phyloP scores from a whole-genome alignment of 2,113 vertebrate genomes.

The Amazona guildingii region DNA sequence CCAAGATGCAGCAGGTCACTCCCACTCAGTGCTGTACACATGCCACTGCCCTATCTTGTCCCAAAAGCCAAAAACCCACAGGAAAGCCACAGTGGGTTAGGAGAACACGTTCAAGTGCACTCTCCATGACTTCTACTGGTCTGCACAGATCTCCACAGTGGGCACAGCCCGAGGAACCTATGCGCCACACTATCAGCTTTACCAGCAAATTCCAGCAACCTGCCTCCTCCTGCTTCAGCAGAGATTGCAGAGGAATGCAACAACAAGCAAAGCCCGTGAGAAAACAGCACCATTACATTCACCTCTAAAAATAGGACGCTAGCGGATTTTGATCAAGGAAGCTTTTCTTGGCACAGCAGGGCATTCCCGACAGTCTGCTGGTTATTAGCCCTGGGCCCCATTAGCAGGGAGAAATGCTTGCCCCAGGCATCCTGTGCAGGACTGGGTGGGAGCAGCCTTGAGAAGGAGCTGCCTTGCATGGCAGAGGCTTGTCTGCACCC shows the following conservation, averaged over 20 bases:
- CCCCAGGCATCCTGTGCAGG: background rate
- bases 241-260: background rate
- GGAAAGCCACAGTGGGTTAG: background rate
- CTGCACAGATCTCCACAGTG: background rate
- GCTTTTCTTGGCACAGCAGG: conserved; percentile 20
- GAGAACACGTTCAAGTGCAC: background rate
- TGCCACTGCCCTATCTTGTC: too few relatives aligned
- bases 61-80: background rate
- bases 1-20: background rate
- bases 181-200: accelerated
- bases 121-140: background rate
- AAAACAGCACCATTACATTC: background rate
- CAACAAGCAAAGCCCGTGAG: accelerated
- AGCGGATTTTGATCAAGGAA: accelerated
- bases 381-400: background rate
- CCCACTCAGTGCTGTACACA: background rate
- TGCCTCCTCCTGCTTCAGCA: background rate
- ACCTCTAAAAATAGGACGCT: conserved; percentile 35
- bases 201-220: background rate
- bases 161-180: background rate
- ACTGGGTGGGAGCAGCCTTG: background rate
- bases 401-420: background rate
- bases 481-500: background rate
- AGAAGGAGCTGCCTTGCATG: accelerated
- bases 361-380: conserved; percentile 21